A percentile compares a stretch with the other conserved stretches of the same genome.
Conservation (phyloP, 2,888 invertebrate species). For the Eupithecia dodoneata region DNA sequence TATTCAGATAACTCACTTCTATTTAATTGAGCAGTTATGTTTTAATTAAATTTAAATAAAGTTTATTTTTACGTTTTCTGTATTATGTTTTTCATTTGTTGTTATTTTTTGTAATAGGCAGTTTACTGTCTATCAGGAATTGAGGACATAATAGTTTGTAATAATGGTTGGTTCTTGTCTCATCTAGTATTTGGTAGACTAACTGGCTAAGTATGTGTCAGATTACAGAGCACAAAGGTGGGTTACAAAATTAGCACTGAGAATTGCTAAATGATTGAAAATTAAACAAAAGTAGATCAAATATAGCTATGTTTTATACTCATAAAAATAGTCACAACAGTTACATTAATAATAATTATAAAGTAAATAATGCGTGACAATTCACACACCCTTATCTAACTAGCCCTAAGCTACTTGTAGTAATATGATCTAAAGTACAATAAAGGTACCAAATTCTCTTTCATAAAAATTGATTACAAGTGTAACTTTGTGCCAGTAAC, state of each 20-base stretch:
- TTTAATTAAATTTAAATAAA: constrained; percentile 76
- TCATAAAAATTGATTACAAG: not conserved
- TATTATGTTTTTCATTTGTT: constrained; percentile 66
- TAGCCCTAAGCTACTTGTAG: not conserved
- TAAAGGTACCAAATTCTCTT: not conserved
- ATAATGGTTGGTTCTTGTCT: not conserved
- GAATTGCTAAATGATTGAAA: not conserved
- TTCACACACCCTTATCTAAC: not conserved
- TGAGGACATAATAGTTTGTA: not conserved
- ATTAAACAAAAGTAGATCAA: not conserved
- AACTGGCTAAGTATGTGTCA: not conserved
- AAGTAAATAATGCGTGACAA: not conserved
- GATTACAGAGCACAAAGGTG: not conserved
- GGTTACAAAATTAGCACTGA: not conserved
- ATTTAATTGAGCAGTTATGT: constrained; percentile 71
- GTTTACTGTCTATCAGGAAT: not conserved
- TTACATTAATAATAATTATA: not conserved
- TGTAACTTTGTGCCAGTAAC: not conserved
- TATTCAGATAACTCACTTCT: constrained; percentile 63
- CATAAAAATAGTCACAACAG: not conserved
- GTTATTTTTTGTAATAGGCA: not conserved
- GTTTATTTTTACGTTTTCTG: constrained; percentile 81
- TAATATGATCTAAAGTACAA: not conserved
- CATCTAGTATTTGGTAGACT: not conserved
- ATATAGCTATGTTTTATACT: not conserved